Conservation (phyloP, 2,113 vertebrate species). For the Paramisgurnus dabryanus region DNA sequence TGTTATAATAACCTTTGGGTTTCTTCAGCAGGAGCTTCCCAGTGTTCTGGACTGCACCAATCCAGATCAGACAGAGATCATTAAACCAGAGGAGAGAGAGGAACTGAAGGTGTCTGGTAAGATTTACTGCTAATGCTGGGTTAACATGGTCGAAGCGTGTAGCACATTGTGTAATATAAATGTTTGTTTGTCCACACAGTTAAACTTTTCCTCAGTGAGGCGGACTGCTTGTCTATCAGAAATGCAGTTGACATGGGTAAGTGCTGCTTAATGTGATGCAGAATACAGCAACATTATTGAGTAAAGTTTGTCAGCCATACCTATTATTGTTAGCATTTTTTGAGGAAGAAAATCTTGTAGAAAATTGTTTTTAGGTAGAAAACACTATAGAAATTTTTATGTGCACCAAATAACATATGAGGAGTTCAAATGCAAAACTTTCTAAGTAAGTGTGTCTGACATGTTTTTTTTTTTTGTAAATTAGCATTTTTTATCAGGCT, state of each 20-base stretch:
- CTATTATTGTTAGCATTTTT: no score
- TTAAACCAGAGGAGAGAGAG: conserved; percentile 94
- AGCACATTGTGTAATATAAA: conserved; percentile 14
- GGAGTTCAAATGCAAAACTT: no score
- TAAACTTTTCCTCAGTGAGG: conserved; percentile 89
- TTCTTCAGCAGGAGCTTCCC: conserved; percentile 77
- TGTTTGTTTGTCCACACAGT: conserved; percentile 75
- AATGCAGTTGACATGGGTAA: conserved; percentile 90
- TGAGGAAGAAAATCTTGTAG: no score
- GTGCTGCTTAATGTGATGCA: conserved; percentile 51
- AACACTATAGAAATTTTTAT: no score
- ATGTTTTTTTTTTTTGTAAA: no score
- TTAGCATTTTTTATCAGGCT: no score
- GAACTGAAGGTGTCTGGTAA: conserved; percentile 95
- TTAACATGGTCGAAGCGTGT: not conserved
- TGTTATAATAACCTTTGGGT: conserved; percentile 46
- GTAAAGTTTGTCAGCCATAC: no score
- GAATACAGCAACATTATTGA: no score
- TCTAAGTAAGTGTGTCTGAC: no score
- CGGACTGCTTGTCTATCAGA: conserved; percentile 81
- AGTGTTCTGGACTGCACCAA: conserved; percentile 85
- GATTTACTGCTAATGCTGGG: conserved; percentile 36
- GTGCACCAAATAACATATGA: no score
- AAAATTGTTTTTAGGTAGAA: no score
- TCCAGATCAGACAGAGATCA: conserved; percentile 84